A percentile compares a stretch with the other conserved stretches of the same genome.
These are phyloP conservation scores for Agrochola circellaris DNA, from an alignment of 2,888 invertebrate genomes.

Conservation along the genomic window DNA sequence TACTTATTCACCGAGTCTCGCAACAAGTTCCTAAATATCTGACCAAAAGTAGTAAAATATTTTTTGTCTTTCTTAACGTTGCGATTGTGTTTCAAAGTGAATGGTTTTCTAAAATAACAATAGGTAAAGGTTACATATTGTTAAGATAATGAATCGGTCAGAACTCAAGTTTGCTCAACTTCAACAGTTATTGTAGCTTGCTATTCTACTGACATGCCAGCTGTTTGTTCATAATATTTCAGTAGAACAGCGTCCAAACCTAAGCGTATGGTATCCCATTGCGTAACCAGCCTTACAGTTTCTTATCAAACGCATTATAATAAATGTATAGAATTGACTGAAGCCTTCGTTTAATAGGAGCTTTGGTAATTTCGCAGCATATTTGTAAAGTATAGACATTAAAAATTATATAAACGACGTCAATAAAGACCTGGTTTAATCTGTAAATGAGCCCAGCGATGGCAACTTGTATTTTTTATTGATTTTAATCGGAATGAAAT, in stretches of 20 bases:
- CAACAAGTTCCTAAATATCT: neutral
- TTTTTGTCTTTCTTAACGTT: too few relatives aligned
- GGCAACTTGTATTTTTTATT: constrained; percentile 51
- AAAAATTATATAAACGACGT: constrained; percentile 63
- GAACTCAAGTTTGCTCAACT: too few relatives aligned
- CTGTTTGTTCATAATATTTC: too few relatives aligned
- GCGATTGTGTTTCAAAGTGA: neutral
- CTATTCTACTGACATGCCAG: too few relatives aligned
- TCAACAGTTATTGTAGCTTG: too few relatives aligned
- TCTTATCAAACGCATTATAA: constrained; percentile 65
- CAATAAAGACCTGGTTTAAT: constrained; percentile 65
- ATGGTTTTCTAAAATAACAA: too few relatives aligned
- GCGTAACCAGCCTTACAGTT: constrained; percentile 43
- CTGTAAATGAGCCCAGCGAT: constrained; percentile 37
- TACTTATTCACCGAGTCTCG: neutral
- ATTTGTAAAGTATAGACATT: constrained; percentile 70
- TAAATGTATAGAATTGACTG: constrained; percentile 61
- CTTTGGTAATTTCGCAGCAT: constrained; percentile 66
- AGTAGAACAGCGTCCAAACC: neutral
- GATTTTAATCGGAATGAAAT: constrained; percentile 56
- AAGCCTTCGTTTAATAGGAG: constrained; percentile 59
- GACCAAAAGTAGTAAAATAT: neutral
- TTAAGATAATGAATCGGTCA: too few relatives aligned
- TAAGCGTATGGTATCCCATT: neutral
- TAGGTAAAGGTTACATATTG: too few relatives aligned